Evolutionary conservation across 2,888 invertebrate species (phyloP).

Genomic region (Caenorhabditis drosophilae): DNA sequence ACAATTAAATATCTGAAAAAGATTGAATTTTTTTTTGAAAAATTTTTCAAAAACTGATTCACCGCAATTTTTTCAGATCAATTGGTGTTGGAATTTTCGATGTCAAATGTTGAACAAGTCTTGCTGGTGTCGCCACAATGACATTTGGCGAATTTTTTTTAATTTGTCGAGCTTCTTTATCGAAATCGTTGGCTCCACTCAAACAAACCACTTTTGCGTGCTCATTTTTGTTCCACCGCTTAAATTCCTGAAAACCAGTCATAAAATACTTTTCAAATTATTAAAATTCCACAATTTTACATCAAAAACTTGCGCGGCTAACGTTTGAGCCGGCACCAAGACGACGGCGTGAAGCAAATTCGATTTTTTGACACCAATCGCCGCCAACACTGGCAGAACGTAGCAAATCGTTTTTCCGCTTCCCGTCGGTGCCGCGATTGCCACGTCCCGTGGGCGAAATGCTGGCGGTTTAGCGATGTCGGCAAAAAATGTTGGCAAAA

Average conservation of each 20-base stretch:
- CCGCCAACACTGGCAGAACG: constrained; percentile 80
- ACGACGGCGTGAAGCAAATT: constrained; percentile 79
- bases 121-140: constrained; percentile 88
- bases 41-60: not conserved
- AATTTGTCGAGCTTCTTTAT: constrained; percentile 21
- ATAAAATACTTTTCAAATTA: constrained; percentile 5
- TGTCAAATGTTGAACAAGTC: constrained; percentile 88
- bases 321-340: constrained; percentile 89
- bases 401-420: constrained; percentile 96
- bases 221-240: constrained; percentile 14
- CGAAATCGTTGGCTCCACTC: constrained; percentile 32
- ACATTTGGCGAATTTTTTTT: constrained; percentile 75
- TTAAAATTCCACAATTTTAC: constrained; percentile 3
- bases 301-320: constrained; percentile 82
- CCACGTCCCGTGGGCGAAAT: constrained; percentile 83
- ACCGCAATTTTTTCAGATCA: constrained; percentile 76
- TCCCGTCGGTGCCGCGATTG: constrained; percentile 93
- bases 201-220: constrained; percentile 16
- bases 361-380: constrained; percentile 24
- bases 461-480: constrained; percentile 36
- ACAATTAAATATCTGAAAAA: constrained; percentile 74
- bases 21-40: not conserved
- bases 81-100: constrained; percentile 72
- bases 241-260: constrained; percentile 7
- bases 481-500: constrained; percentile 55